These are phyloP conservation scores for Lasioglossum malachurum DNA, from an alignment of 2,888 invertebrate genomes.

Conservation along the genomic window DNA sequence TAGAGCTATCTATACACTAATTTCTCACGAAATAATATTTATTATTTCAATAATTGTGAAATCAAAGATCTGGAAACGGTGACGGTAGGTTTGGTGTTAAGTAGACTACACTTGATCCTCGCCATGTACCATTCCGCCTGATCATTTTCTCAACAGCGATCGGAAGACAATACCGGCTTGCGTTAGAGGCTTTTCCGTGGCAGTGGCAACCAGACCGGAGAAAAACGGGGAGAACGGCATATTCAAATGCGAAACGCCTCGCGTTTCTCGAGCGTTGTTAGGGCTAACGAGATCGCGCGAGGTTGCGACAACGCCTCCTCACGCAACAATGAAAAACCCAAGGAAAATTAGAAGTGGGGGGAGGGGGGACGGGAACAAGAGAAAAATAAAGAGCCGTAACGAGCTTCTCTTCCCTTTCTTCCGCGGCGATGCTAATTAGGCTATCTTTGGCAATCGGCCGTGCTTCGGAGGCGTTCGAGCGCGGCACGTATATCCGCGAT, in stretches of 20 bases:
- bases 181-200: neutral
- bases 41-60: no score
- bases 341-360: constrained; percentile 1
- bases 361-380: constrained; percentile 41
- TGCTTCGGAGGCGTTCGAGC: constrained; percentile 26
- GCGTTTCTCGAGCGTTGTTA: constrained; percentile 4
- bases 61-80: no score
- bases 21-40: no score
- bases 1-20: no score
- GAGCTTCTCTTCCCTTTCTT: constrained; percentile 25
- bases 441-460: constrained; percentile 52
- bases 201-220: neutral
- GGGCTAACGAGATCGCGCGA: neutral
- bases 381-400: constrained; percentile 55
- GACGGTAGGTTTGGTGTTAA: no score
- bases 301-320: constrained; percentile 17
- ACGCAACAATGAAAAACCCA: constrained; percentile 23
- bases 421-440: constrained; percentile 39
- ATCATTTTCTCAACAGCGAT: neutral
- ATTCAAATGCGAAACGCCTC: constrained; percentile 8
- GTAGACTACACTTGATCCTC: no score
- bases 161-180: neutral
- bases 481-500: constrained; percentile 14
- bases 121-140: no score
- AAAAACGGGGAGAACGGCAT: neutral